phyloP scores from a whole-genome alignment of 1,140 invertebrate species.

The Melipona quadrifasciata region DNA sequence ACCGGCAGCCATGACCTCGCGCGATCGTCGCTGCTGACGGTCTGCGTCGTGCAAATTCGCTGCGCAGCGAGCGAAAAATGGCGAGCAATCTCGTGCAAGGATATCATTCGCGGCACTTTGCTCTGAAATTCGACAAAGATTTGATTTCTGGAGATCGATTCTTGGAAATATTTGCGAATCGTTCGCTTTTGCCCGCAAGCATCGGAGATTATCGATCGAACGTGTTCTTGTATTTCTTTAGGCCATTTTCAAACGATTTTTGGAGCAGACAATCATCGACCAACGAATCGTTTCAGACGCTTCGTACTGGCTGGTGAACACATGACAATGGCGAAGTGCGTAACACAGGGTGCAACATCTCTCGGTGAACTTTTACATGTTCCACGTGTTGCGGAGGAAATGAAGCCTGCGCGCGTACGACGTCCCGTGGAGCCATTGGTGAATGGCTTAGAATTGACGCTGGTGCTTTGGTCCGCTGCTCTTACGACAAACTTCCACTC shows the following conservation, averaged over 20 bases:
- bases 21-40: slow-evolving; percentile 27
- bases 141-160: too few species aligned
- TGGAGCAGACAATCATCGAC: background rate
- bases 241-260: too few species aligned
- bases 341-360: background rate
- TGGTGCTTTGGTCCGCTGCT: slow-evolving; percentile 31
- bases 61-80: slow-evolving; percentile 32
- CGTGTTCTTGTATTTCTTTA: too few species aligned
- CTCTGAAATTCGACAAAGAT: too few species aligned
- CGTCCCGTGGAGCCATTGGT: slow-evolving; percentile 27
- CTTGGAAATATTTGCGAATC: too few species aligned
- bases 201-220: too few species aligned
- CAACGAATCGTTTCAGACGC: background rate
- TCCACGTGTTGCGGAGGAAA: slow-evolving; percentile 30
- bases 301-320: background rate
- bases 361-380: slow-evolving; percentile 22
- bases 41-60: slow-evolving; percentile 46
- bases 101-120: too few species aligned
- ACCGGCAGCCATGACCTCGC: slow-evolving; percentile 64
- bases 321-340: background rate
- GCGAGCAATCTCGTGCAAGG: background rate
- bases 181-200: too few species aligned
- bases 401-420: background rate
- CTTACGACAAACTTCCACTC: slow-evolving; percentile 57
- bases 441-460: slow-evolving; percentile 54